These are phyloP conservation scores for Dasysyrphus tricinctus DNA, from an alignment of 2,888 invertebrate species.

Conservation along the genomic window DNA sequence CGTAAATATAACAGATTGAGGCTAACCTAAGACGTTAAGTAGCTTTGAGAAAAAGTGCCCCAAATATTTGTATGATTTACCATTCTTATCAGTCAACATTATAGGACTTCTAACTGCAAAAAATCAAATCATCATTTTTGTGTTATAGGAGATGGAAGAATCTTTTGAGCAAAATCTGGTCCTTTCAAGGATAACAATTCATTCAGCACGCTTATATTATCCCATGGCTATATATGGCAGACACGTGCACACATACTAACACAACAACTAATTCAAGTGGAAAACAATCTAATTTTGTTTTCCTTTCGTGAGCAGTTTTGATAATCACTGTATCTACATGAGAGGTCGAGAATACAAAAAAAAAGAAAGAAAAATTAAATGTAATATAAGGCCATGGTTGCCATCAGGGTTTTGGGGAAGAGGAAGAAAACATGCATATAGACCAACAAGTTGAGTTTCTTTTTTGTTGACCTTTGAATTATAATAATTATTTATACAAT, in stretches of 20 bases:
- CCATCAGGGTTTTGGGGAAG: not conserved
- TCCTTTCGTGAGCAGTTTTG: conserved; percentile 73
- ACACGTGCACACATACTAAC: conserved; percentile 34
- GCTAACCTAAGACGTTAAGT: conserved; percentile 38
- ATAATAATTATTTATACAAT: not conserved
- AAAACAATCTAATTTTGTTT: conserved; percentile 82
- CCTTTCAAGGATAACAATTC: conserved; percentile 61
- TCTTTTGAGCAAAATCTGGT: conserved; percentile 33
- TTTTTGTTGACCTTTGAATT: not conserved
- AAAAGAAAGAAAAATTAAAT: not conserved
- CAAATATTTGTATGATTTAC: conserved; percentile 39
- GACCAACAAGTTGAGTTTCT: not conserved
- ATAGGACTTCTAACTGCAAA: not conserved
- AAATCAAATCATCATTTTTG: conserved; percentile 54
- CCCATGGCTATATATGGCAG: not conserved
- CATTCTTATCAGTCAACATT: conserved; percentile 47
- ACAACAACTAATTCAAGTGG: conserved; percentile 82
- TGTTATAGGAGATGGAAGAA: conserved; percentile 4
- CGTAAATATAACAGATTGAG: conserved; percentile 59
- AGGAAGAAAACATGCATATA: not conserved
- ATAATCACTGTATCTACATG: conserved; percentile 51
- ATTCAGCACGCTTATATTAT: conserved; percentile 24
- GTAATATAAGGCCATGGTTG: conserved; percentile 10
- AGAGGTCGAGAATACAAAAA: conserved; percentile 21
- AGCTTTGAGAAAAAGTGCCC: conserved; percentile 40